Percentiles rank a stretch among this genome's conserved stretches.
Evolutionary conservation across 2,888 invertebrate genomes (phyloP).

Genomic region (Leptodirus hochenwartii): DNA sequence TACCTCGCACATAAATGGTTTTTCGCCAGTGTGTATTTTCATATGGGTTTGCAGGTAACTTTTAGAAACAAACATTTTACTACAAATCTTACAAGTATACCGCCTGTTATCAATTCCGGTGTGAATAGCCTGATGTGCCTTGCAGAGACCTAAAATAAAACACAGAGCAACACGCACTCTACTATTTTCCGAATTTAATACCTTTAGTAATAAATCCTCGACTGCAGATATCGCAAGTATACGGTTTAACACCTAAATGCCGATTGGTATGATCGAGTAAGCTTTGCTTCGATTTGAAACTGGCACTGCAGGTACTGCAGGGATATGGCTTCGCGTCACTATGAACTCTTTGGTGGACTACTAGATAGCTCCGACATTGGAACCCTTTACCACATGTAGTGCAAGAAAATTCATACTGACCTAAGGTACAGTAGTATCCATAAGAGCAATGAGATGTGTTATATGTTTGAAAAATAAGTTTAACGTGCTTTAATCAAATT

Average conservation of each 20-base stretch:
- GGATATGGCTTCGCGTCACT: constrained; percentile 37
- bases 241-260: constrained; percentile 39
- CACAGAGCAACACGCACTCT: constrained; percentile 2
- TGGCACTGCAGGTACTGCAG: constrained; percentile 35
- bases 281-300: constrained; percentile 41
- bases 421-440: constrained; percentile 17
- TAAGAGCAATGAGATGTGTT: no score
- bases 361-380: constrained; percentile 38
- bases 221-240: constrained; percentile 37
- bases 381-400: constrained; percentile 41
- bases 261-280: constrained; percentile 38
- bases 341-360: constrained; percentile 40
- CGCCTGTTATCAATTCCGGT: constrained; percentile 38
- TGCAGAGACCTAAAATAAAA: constrained; percentile 29
- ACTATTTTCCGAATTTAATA: constrained; percentile 11
- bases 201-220: constrained; percentile 39
- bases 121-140: constrained; percentile 38
- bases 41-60: constrained; percentile 39
- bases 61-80: constrained; percentile 41
- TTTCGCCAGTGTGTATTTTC: constrained; percentile 39
- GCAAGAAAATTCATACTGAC: constrained; percentile 36
- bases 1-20: constrained; percentile 39
- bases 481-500: no score
- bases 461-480: no score
- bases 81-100: constrained; percentile 37